Evolutionary conservation across 92 coral and sea anemone species (phyloP).

Genomic region (Zoanthus gigantus): DNA sequence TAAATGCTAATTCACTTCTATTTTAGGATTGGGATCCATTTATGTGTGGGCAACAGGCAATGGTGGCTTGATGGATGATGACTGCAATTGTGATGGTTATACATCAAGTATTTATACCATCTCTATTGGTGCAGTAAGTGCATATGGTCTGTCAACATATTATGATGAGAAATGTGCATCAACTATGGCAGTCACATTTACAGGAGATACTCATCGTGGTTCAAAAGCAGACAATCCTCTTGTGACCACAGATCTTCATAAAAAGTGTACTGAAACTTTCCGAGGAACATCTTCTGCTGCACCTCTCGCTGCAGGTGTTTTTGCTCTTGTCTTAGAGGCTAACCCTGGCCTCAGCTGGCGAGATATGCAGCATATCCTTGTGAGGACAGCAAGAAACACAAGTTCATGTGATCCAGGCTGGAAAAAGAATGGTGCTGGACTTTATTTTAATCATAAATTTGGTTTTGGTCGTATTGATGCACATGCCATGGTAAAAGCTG

Average conservation of each 20-base stretch:
- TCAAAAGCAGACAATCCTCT: constrained; percentile 75
- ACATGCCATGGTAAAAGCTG: constrained; percentile 76
- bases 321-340: constrained; percentile 92
- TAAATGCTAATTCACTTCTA: neutral
- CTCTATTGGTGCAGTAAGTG: constrained; percentile 95
- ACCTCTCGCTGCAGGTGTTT: constrained; percentile 92
- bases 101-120: constrained; percentile 93
- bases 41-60: constrained; percentile 99
- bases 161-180: constrained; percentile 95
- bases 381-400: constrained; percentile 81
- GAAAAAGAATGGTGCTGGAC: constrained; percentile 85
- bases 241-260: constrained; percentile 92
- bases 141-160: constrained; percentile 92
- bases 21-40: constrained; percentile 83
- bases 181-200: constrained; percentile 92
- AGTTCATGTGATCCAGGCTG: constrained; percentile 92
- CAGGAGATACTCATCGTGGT: constrained; percentile 92
- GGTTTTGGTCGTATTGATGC: constrained; percentile 95
- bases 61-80: constrained; percentile 94
- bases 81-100: constrained; percentile 93
- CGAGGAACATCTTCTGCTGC: constrained; percentile 98
- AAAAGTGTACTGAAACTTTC: constrained; percentile 82
- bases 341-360: constrained; percentile 91
- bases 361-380: constrained; percentile 93
- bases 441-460: constrained; percentile 88